Conservation (phyloP, 2,888 invertebrate species). For the Drosophila glabriapex region DNA sequence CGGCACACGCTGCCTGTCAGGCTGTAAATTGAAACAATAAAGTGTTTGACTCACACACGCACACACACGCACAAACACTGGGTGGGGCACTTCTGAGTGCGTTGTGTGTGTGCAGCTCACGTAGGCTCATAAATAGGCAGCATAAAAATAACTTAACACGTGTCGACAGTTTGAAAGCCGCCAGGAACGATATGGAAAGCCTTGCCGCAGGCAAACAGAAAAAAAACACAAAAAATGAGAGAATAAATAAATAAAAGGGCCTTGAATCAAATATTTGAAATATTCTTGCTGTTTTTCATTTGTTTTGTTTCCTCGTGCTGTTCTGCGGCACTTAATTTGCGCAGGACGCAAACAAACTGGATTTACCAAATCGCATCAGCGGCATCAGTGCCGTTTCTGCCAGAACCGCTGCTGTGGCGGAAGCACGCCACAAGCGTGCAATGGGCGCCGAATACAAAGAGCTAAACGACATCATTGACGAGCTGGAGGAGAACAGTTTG, state of each 20-base stretch:
- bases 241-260: slow-evolving; percentile 11
- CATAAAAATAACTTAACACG: slow-evolving; percentile 83
- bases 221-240: neutral
- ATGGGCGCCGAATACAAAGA: slow-evolving; percentile 73
- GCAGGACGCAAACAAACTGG: slow-evolving; percentile 74
- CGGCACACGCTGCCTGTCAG: slow-evolving; percentile 64
- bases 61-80: slow-evolving; percentile 33
- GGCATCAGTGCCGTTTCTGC: slow-evolving; percentile 26
- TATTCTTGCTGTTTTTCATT: slow-evolving; percentile 52
- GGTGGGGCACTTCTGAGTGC: slow-evolving; percentile 7
- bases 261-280: slow-evolving; percentile 73
- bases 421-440: slow-evolving; percentile 80
- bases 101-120: slow-evolving; percentile 66
- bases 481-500: slow-evolving; percentile 75
- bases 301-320: slow-evolving; percentile 25
- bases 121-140: slow-evolving; percentile 78
- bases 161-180: slow-evolving; percentile 79
- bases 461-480: slow-evolving; percentile 78
- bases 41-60: slow-evolving; percentile 68
- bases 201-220: slow-evolving; percentile 40
- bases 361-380: slow-evolving; percentile 74
- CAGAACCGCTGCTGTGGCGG: slow-evolving; percentile 43
- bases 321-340: slow-evolving; percentile 66
- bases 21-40: slow-evolving; percentile 80
- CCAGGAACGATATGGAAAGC: slow-evolving; percentile 51